These are phyloP conservation scores for Meganola albula DNA, from an alignment of 2,888 invertebrate species.

Conservation along the genomic window DNA sequence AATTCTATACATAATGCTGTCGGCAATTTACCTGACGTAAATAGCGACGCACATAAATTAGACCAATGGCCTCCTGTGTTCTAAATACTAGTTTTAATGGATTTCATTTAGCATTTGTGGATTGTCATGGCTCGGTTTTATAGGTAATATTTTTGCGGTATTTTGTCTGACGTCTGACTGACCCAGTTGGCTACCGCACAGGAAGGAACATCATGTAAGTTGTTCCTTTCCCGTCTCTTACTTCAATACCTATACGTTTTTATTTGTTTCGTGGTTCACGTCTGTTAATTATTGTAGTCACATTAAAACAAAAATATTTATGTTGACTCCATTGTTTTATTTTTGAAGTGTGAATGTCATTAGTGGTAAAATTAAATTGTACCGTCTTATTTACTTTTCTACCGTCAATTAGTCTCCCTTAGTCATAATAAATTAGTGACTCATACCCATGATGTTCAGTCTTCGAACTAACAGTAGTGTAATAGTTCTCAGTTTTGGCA, in stretches of 20 bases:
- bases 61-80: constrained; percentile 11
- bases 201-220: constrained; percentile 36
- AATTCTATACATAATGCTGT: no score
- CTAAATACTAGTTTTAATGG: constrained; percentile 16
- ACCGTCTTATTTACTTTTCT: no score
- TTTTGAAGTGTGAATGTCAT: no score
- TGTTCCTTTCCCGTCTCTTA: constrained; percentile 45
- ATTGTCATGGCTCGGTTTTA: no score
- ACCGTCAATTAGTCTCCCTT: no score
- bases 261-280: neutral
- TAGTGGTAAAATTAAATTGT: no score
- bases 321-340: constrained; percentile 26
- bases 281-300: no score
- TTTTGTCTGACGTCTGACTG: constrained; percentile 59
- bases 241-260: constrained; percentile 1
- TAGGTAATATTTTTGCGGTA: constrained; percentile 41
- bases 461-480: constrained; percentile 21
- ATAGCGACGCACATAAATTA: constrained; percentile 4
- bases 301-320: constrained; percentile 10
- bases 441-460: no score
- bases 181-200: constrained; percentile 67
- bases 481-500: constrained; percentile 27
- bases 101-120: constrained; percentile 25
- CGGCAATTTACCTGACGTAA: neutral
- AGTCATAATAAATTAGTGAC: no score